A percentile compares a stretch with the other conserved stretches of the same genome.
Evolutionary conservation across 2,113 vertebrate species (phyloP).

Genomic region (Drymodes brunneopygia): DNA sequence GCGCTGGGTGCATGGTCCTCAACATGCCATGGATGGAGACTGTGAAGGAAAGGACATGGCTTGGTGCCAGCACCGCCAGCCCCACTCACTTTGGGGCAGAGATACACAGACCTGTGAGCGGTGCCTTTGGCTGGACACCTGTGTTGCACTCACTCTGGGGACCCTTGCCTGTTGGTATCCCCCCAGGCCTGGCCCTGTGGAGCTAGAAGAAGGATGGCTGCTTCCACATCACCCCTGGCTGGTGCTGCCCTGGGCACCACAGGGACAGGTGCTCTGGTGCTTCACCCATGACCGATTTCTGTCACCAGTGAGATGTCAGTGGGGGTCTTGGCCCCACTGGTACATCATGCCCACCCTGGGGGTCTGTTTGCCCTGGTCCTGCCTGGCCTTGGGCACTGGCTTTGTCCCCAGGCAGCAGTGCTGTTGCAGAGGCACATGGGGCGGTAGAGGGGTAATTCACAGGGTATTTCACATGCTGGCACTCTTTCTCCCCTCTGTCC

Average conservation of each 20-base stretch:
- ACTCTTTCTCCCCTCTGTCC: slow-evolving; percentile 12
- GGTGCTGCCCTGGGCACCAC: not conserved
- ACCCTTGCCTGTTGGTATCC: fast-evolving
- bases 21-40: not conserved
- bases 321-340: fast-evolving
- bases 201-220: not conserved
- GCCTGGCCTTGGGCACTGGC: not conserved
- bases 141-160: not conserved
- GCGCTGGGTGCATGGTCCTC: not conserved
- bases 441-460: slow-evolving; percentile 21
- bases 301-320: not conserved
- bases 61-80: not conserved
- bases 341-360: not conserved
- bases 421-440: fast-evolving
- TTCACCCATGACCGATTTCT: not conserved
- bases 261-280: not conserved
- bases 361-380: fast-evolving
- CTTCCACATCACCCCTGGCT: not conserved
- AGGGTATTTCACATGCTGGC: slow-evolving; percentile 47
- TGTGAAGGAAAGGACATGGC: not conserved
- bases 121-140: not conserved
- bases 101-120: not conserved
- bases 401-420: fast-evolving
- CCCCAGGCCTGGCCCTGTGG: not conserved
- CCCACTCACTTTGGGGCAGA: not conserved